Evolutionary conservation across 2,113 vertebrate species (phyloP).

Genomic region (Phylloscopus trochiloides): DNA sequence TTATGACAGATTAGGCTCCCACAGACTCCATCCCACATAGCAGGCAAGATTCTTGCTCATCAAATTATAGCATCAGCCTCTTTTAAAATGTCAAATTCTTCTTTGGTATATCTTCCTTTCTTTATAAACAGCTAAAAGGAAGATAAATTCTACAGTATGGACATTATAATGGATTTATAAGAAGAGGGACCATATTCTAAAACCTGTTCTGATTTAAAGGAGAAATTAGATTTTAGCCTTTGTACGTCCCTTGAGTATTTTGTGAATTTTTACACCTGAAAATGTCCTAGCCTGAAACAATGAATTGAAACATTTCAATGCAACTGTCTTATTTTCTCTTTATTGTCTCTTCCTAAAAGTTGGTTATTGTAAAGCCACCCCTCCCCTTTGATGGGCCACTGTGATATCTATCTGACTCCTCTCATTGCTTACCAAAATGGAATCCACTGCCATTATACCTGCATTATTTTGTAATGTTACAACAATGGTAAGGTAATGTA

Average conservation of each 20-base stretch:
- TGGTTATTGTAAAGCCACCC: not conserved
- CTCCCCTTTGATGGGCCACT: not conserved
- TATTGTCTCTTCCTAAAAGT: not conserved
- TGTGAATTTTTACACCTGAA: not conserved
- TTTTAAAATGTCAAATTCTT: conserved; percentile 4
- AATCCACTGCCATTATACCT: not conserved
- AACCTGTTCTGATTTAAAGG: not conserved
- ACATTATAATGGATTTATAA: not conserved
- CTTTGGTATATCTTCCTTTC: not conserved
- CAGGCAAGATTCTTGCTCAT: not conserved
- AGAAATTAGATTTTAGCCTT: not conserved
- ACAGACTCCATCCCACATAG: not conserved
- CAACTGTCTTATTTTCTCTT: not conserved
- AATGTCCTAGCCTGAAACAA: not conserved
- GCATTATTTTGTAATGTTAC: not conserved
- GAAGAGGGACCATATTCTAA: not conserved
- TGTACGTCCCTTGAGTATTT: not conserved
- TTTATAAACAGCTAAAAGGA: not conserved
- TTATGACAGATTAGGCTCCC: conserved; percentile 23
- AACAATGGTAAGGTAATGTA: not conserved
- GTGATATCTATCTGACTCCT: not conserved
- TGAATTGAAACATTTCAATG: not conserved
- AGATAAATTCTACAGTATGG: not conserved
- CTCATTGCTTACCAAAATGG: not conserved
- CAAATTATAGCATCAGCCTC: not conserved